Conservation (phyloP, 2,888 invertebrate genomes). For the Gymnoscelis rufifasciata region DNA sequence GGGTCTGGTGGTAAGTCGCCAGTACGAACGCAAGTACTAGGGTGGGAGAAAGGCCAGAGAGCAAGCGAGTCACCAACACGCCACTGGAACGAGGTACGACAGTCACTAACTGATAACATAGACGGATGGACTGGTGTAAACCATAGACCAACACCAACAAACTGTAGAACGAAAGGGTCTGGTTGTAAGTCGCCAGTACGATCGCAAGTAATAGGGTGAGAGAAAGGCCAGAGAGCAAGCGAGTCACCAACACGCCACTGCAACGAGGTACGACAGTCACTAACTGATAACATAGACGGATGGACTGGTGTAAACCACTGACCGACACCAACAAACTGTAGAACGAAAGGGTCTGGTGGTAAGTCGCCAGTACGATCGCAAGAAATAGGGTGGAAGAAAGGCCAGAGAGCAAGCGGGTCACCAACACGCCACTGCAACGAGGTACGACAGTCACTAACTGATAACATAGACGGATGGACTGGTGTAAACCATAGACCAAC, state of each 20-base stretch:
- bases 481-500: background rate
- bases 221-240: conserved; percentile 74
- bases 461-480: background rate
- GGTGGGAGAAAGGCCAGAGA: conserved; percentile 80
- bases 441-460: conserved; percentile 46
- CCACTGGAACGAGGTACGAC: conserved; percentile 74
- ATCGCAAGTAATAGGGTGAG: conserved; percentile 81
- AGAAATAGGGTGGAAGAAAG: conserved; percentile 81
- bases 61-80: conserved; percentile 68
- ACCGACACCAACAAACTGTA: conserved; percentile 30
- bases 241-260: conserved; percentile 72
- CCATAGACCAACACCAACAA: background rate
- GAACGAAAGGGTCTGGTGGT: conserved; percentile 75
- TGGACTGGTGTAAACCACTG: background rate
- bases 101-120: background rate
- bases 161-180: conserved; percentile 73
- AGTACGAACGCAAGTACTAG: conserved; percentile 82
- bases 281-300: background rate
- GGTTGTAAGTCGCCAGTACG: conserved; percentile 76
- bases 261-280: conserved; percentile 64
- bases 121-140: background rate
- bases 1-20: conserved; percentile 72
- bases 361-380: conserved; percentile 80
- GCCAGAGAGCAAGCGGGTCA: conserved; percentile 70
- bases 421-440: conserved; percentile 73